Conservation (phyloP, 2,888 invertebrate species). For the Harpagoxenus sublaevis region DNA sequence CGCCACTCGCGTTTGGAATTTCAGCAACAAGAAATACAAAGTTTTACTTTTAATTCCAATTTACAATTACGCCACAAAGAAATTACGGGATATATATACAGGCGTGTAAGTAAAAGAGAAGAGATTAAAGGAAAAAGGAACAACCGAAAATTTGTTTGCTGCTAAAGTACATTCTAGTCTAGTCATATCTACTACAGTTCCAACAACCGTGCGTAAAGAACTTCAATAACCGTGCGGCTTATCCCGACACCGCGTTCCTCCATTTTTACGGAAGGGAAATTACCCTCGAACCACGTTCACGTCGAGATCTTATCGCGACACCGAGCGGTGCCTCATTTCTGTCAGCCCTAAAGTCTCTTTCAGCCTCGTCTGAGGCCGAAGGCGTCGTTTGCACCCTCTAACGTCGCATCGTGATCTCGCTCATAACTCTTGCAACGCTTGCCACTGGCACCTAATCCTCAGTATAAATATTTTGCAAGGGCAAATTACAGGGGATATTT, state of each 20-base stretch:
- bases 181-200: constrained; percentile 16
- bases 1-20: not conserved
- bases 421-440: constrained; percentile 33
- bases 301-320: constrained; percentile 62
- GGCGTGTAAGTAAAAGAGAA: not conserved
- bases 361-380: constrained; percentile 48
- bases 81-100: not conserved
- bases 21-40: not conserved
- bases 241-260: constrained; percentile 67
- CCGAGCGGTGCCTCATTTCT: constrained; percentile 69
- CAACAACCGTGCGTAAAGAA: constrained; percentile 56
- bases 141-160: not conserved
- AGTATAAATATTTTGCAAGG: constrained; percentile 27
- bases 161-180: not conserved
- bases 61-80: not conserved
- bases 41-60: not conserved
- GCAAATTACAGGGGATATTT: constrained; percentile 20
- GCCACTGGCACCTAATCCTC: constrained; percentile 15
- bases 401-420: constrained; percentile 24
- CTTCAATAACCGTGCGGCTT: constrained; percentile 69
- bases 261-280: constrained; percentile 39
- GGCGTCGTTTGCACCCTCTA: constrained; percentile 13
- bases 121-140: constrained; percentile 6
- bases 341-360: constrained; percentile 56
- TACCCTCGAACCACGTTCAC: constrained; percentile 37